These are phyloP conservation scores for Hemitrygon akajei DNA, from an alignment of 2,797 vertebrate species.

Conservation along the genomic window DNA sequence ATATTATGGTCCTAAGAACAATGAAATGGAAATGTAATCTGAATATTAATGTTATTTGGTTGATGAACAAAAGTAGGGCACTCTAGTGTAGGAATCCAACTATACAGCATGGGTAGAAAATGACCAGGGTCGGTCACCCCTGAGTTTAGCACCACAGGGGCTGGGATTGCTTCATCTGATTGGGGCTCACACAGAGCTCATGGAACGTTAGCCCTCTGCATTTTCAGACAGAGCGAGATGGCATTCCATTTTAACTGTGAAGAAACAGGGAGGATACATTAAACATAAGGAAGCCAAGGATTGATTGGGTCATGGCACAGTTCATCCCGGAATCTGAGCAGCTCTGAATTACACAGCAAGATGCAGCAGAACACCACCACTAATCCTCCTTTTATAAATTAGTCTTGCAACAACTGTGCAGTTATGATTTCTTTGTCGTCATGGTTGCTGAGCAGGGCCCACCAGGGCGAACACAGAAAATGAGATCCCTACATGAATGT, in stretches of 20 bases:
- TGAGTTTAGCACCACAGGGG: background rate
- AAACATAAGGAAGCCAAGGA: background rate
- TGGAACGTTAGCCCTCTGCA: background rate
- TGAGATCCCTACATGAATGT: background rate
- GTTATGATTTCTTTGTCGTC: background rate
- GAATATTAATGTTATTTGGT: background rate
- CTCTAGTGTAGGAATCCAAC: background rate
- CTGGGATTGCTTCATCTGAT: background rate
- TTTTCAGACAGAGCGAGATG: background rate
- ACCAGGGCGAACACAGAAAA: background rate
- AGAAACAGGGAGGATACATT: background rate
- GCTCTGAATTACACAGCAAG: background rate
- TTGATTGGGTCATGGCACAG: background rate
- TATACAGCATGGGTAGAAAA: background rate
- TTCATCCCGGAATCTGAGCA: background rate
- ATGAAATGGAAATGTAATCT: background rate
- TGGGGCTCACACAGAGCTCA: background rate
- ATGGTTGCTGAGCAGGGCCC: background rate
- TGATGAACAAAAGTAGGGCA: background rate
- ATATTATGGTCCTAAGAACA: background rate
- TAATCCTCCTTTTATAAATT: background rate
- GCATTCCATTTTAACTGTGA: background rate
- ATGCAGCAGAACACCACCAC: background rate
- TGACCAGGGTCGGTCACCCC: background rate
- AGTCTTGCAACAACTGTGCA: background rate